These are phyloP conservation scores for Notocelia uddmanniana DNA, from an alignment of 2,888 invertebrate species.

Conservation along the genomic window DNA sequence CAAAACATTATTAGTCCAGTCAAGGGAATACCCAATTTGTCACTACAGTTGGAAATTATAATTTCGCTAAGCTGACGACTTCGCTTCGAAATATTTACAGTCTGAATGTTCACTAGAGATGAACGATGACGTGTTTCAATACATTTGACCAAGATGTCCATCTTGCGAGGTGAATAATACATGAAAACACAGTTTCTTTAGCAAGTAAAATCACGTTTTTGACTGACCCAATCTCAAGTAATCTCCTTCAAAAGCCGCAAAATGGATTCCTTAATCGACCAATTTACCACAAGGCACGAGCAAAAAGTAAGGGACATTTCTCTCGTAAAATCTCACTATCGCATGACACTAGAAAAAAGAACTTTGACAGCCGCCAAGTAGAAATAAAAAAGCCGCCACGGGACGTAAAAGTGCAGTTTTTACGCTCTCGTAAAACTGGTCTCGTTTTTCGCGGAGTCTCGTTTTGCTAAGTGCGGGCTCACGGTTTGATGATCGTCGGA, in stretches of 20 bases:
- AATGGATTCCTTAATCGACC: constrained; percentile 22
- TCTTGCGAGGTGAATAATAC: no score
- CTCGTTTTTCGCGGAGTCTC: constrained; percentile 56
- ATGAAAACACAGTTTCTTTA: no score
- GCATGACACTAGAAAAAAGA: constrained; percentile 62
- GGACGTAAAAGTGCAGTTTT: constrained; percentile 72
- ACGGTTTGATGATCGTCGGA: constrained; percentile 39
- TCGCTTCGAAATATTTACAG: no score
- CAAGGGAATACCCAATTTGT: no score
- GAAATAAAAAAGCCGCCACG: constrained; percentile 66
- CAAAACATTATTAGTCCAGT: no score
- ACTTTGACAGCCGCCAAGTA: constrained; percentile 65
- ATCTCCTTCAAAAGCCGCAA: background rate
- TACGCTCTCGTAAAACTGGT: constrained; percentile 63
- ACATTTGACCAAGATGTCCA: no score
- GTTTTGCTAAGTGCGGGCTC: constrained; percentile 49
- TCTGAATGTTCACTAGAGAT: no score
- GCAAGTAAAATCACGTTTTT: background rate
- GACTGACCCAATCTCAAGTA: background rate
- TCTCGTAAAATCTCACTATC: constrained; percentile 64
- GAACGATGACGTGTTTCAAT: no score
- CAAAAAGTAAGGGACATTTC: constrained; percentile 40
- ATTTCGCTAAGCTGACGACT: no score
- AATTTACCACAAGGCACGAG: constrained; percentile 30
- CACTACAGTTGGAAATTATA: no score